Percentiles rank a stretch among this genome's conserved stretches.
These are phyloP conservation scores for Hemicentrotus pulcherrimus DNA, from an alignment of 35 echinoderm and acorn worm genomes.

Conservation along the genomic window DNA sequence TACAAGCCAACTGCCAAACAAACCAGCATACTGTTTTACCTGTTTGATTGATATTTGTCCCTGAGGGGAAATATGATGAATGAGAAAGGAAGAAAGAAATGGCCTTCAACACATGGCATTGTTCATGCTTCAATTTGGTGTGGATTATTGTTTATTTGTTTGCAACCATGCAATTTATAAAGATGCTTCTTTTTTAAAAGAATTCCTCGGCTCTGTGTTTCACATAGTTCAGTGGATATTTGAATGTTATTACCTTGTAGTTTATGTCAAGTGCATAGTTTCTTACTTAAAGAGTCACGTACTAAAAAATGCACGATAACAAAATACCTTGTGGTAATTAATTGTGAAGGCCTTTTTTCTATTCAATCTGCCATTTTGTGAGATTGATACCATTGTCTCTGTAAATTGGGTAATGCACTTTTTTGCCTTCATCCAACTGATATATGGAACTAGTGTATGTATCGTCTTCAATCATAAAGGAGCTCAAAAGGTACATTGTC, in stretches of 20 bases:
- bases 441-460: no score
- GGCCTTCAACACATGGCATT: background rate
- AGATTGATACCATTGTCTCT: background rate
- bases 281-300: background rate
- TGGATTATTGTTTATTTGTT: conserved; percentile 40
- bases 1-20: background rate
- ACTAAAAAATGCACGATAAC: background rate
- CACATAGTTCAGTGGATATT: background rate
- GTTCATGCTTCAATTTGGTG: background rate
- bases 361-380: background rate
- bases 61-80: background rate
- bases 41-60: background rate
- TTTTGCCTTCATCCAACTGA: background rate
- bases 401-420: background rate
- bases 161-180: background rate
- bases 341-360: background rate
- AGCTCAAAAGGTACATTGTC: no score
- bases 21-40: background rate
- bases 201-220: background rate
- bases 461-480: no score
- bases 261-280: conserved; percentile 27
- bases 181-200: background rate
- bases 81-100: background rate
- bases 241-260: background rate
- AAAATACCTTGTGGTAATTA: background rate